Evolutionary conservation across 2,888 invertebrate species (phyloP), one percentile per base, ranked within the genome.

Genomic region (Idaea biselata): DNA sequence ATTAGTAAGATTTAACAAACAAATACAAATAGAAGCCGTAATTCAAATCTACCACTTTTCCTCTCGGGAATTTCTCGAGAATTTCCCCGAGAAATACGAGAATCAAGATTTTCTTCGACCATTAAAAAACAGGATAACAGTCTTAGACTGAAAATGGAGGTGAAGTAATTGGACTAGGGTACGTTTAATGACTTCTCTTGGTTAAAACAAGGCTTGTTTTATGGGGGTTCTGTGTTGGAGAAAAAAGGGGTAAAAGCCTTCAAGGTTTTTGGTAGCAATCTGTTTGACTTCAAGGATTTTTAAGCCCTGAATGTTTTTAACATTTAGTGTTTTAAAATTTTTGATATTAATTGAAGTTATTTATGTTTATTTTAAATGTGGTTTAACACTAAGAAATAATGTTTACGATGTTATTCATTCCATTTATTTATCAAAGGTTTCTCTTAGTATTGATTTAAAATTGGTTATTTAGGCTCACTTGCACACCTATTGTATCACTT

Each of bases 1-100:
- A 85, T 87, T 83, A 86, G 77, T 74, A 72, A 74, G 79, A 73
- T 80, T 81, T 72, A 78, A 79, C 84, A 83, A 82, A 81, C 79
- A 82, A 82, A 83, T 73, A 78, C 77, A 83, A 83, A 82, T 78
- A 77, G 73, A 75, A 75, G 76, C 59, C 80, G 81, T 76, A 81
- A 84, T 79, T 77, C 74, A 76, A 85, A 79, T 78, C 76, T 73
- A 63, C 67, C 70, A 72, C 63, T 70, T 74, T 67, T 70, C 64
- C 64, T 44, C 60, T 68, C 60, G 63, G 63, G 68, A 63, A 57
- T 65, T 60, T n/a, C 11, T 53, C 57, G 58, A 33, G 55, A 32
- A n/a, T 59, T 59, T 65, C 6, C 44, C 44, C 11, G 44, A 56
- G 56, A 55, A 59, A 56, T 32, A 56, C 56, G 56, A 56, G 56